These are phyloP conservation scores for Parambassis ranga DNA, from an alignment of 2,797 vertebrate species.

Conservation along the genomic window DNA sequence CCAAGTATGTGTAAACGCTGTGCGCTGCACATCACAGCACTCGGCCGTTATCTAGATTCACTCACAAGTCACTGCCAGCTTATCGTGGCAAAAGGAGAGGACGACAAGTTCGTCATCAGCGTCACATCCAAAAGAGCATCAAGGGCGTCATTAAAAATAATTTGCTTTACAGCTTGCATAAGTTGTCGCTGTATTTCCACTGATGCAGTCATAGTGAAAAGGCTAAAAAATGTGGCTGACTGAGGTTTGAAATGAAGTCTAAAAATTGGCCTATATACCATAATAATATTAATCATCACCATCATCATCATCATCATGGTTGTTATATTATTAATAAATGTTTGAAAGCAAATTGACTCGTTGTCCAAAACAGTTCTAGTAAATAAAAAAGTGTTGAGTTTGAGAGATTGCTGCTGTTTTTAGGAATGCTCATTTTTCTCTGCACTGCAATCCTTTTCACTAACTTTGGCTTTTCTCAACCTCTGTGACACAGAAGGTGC, in stretches of 20 bases:
- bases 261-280: background rate
- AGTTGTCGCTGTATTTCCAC: background rate
- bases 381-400: too few species aligned
- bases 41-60: slow-evolving; percentile 44
- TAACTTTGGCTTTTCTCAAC: too few species aligned
- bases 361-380: too few species aligned
- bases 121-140: slow-evolving; percentile 4
- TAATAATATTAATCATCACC: too few species aligned
- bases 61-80: slow-evolving; percentile 23
- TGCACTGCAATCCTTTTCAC: too few species aligned
- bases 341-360: too few species aligned
- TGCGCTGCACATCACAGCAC: slow-evolving; percentile 28
- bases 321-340: too few species aligned
- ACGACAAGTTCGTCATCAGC: background rate
- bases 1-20: slow-evolving; percentile 48
- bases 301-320: too few species aligned
- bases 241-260: background rate
- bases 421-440: too few species aligned
- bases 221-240: background rate
- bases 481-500: background rate
- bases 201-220: background rate
- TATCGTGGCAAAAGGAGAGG: background rate
- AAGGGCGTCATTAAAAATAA: slow-evolving; percentile 12
- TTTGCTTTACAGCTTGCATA: slow-evolving; percentile 4
- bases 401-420: too few species aligned